Base-by-base conservation (phyloP, 1,140 invertebrate species). In the Achatina immaculata region DNA sequence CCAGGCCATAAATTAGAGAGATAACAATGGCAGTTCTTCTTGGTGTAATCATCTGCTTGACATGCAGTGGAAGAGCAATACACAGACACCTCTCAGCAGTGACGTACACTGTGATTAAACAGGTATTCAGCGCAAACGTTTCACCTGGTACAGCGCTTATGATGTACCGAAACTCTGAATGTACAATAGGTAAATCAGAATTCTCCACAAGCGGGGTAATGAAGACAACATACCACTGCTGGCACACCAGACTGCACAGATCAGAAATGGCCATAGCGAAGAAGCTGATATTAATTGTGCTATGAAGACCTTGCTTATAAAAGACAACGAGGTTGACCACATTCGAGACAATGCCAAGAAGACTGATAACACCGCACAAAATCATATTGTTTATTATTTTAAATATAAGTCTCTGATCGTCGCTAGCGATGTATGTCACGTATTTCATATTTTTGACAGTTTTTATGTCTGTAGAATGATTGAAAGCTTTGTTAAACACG, bases 21-120 rank as follows among this genome's bases (percentile, higher is more conserved):
- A 24, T 24, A 14, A 71, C n/a, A 24, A 40, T 71, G 6, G 36
- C 31, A 21, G 62, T 34, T 69, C 68, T 40, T 42, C 36, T 69
- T 6, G 68, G 68, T 42, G 68, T 69, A 11, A 65, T 65, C 62
- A 65, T 65, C 31, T 24, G 24, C n/a, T 65, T 65, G 62, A 65
- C 62, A 65, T 65, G 62, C 9, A 65, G n/a, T 14, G 62, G 62
- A 28, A 65, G 9, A 24, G 31, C 62, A 28, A 65, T 65, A 65
- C 62, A 65, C 7, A 28, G n/a, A 28, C 62, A 65, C n/a, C 62
- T 65, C 62, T 65, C 62, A 7, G 31, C 24, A 11, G 62, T 9
- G 62, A 65, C n/a, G 31, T 65, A 65, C 7, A 28, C n/a, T 11
- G 62, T 65, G 24, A 65, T 11, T 24, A 24, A 28, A 24, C 62